Evolutionary conservation across 2,888 invertebrate genomes (phyloP), one percentile per base, ranked within the genome.

Genomic region (Agonum fuliginosum): DNA sequence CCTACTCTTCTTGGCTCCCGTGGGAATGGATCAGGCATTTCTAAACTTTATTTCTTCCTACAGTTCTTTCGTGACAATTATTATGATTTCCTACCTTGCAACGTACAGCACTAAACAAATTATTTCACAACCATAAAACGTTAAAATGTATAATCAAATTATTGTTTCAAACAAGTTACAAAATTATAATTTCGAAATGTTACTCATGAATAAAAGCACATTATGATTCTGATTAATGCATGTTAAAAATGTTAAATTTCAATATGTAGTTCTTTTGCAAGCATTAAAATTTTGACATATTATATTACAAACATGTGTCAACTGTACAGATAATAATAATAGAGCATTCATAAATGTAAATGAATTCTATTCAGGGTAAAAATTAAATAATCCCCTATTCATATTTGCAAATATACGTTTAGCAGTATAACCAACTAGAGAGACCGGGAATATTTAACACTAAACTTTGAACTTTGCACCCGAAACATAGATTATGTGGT

Each of bases 41-140:
- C 22, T n/a, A 70, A 70, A 70, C 22, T 70, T 70, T 70, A 70
- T 70, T 70, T 43, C 46, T 46, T 30, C 69, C 27, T 70, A 43
- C 12, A 14, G 22, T 41, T 70, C 46, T 70, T 46, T 70, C 46
- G 24, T 70, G 46, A 70, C 69, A 70, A 70, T 70, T 70, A 70
- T 43, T 70, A 70, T 46, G 69, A 70, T 70, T 70, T 70, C 46
- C 43, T 43, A 24, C 27, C 24, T 24, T 54, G 24, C n/a, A 54
- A 24, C 20, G 22, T 54, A 54, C 54, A 24, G 24, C 54, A 54
- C 54, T 54, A n/a, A 22, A 54, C 54, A 24, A 54, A 22, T 54
- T 54, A 24, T 24, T 54, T 22, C 24, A 22, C 20, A 22, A 54
- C 54, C 8, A 1, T 0, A 54, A 54, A 37, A 37, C 37, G 37